Conservation (phyloP, 2,888 invertebrate species). For the Brenthis hecate region DNA sequence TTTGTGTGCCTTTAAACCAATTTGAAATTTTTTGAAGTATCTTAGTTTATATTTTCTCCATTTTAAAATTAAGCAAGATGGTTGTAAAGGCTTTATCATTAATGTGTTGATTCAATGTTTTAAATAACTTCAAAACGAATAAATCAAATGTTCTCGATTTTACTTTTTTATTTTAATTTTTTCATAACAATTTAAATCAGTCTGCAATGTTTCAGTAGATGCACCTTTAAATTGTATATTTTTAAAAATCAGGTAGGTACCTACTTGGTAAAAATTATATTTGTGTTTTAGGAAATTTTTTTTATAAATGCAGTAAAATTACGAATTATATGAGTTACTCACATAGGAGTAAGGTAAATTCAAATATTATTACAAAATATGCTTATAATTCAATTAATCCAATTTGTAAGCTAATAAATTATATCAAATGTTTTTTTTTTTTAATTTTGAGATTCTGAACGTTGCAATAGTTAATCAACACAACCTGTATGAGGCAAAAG, state of each 20-base stretch:
- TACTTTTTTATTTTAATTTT: slow-evolving; percentile 5
- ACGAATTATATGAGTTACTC: background rate
- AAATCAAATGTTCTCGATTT: slow-evolving; percentile 27
- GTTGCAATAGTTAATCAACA: background rate
- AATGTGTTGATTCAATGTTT: slow-evolving; percentile 37
- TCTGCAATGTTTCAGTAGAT: slow-evolving; percentile 28
- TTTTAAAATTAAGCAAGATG: background rate
- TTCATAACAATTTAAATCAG: slow-evolving; percentile 27
- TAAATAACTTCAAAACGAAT: slow-evolving; percentile 35
- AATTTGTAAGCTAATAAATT: background rate
- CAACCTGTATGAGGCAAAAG: background rate
- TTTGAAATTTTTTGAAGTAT: background rate
- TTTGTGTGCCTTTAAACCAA: background rate
- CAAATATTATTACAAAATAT: background rate
- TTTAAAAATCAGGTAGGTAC: background rate
- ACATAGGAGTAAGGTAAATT: no score
- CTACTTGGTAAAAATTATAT: background rate
- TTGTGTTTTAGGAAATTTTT: background rate
- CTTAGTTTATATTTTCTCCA: background rate
- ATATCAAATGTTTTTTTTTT: background rate
- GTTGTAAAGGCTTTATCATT: slow-evolving; percentile 1
- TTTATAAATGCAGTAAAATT: background rate
- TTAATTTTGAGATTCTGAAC: slow-evolving; percentile 22
- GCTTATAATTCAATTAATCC: background rate
- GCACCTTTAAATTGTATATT: background rate